Base-by-base conservation (phyloP, 1,140 invertebrate genomes). In the Drosophila tsacasi region DNA sequence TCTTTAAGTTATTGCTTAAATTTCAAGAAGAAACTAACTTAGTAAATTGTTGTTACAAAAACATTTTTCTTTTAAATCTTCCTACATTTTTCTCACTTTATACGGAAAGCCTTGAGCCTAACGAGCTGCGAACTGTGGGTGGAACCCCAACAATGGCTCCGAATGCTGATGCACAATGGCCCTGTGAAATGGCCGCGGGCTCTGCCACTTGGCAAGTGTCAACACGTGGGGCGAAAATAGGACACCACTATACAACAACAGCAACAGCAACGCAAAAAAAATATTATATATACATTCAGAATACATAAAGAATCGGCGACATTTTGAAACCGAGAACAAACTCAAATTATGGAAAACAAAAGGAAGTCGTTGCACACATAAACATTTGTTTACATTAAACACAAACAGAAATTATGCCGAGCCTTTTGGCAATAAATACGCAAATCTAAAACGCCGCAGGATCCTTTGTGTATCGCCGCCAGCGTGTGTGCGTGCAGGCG, bases 391-490 rank as follows among this genome's bases (percentile, higher is more conserved):
- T 54, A 68, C 67, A 82, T 76, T 49, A 65, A 71, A 63, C 49
- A 47, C 37, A 54, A 64, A 61, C 13, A 47, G 57, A 67, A 83
- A 68, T 50, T 63, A 61, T 54, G 42, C 63, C 50, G 57, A 63
- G 64, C 64, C 81, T 67, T 57, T 27, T 47, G 66, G 73, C 84
- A 75, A 89, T 89, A 84, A 87, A 84, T 83, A 89, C 76, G 76
- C 84, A 89, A 89, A 89, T 81, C 76, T 55, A 62, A 75, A 89
- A 57, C 84, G 55, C 84, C 73, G 23, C 84, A 69, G 69, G 84
- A 89, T 66, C 63, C 32, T 57, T 59, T 69, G 59, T 83, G 65
- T 60, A 35, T 17, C 47, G 47, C 47, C 23, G 13, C 35, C 47
- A 63, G 63, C 35, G 60, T 44, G 49, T 73, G 80, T 81, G 39